phyloP scores from a whole-genome alignment of 2,113 vertebrate genomes.

The Nannobrachium achirus region DNA sequence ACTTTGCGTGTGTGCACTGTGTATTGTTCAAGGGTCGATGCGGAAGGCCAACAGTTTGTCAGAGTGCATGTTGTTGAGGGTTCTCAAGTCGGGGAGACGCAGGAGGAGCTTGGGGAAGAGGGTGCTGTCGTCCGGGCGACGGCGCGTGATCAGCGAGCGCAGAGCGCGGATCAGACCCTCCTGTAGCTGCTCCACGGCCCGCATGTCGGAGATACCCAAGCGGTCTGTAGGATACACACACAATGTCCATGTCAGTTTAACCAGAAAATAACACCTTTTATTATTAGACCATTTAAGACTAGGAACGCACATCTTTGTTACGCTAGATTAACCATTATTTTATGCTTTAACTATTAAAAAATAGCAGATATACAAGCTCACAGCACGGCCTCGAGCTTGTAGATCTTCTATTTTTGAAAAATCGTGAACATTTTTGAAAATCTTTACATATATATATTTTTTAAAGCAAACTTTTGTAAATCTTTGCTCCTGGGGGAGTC shows the following conservation, averaged over 20 bases:
- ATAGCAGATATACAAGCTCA: no score
- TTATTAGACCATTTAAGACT: no score
- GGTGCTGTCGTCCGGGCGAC: conserved; percentile 71
- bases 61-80: conserved; percentile 83
- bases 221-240: conserved; percentile 68
- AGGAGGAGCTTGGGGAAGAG: conserved; percentile 82
- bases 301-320: no score
- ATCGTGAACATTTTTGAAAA: no score
- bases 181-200: conserved; percentile 81
- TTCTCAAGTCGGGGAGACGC: conserved; percentile 81
- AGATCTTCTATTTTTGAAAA: no score
- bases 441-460: no score
- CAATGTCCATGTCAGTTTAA: conserved; percentile 25
- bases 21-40: conserved; percentile 72
- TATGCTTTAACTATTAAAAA: no score
- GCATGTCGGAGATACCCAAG: conserved; percentile 72
- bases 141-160: conserved; percentile 74
- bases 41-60: conserved; percentile 84
- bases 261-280: no score
- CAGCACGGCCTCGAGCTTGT: no score
- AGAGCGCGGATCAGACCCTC: conserved; percentile 80
- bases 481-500: no score
- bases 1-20: conserved; percentile 7
- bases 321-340: no score
- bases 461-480: no score